Evolutionary conservation across 1,140 invertebrate species (phyloP), one percentile per base, ranked within the genome.

Genomic region (Pseudomyrmex concolor): DNA sequence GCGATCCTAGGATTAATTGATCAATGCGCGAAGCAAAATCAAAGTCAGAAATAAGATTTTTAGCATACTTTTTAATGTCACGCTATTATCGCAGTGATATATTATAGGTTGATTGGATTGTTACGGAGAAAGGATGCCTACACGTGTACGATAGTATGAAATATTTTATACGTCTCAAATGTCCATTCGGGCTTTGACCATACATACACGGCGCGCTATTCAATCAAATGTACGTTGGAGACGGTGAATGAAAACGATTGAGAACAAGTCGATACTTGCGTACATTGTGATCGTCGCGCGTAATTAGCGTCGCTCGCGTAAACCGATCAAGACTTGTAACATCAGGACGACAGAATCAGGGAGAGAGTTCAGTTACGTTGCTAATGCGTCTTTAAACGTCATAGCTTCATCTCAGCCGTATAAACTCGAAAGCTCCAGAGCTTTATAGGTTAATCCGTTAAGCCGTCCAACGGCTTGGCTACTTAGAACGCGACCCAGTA

Each of bases 401-500:
- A 80, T 59, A 78, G 43, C 64, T 78, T 59, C 54, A 70, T 70
- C 19, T 70, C 51, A 80, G n/a, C 64, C 76, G n/a, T 25, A 34
- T 59, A 71, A 78, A 80, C 76, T 77, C 55, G 2, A 8, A n/a
- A 19, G 54, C 55, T 45, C 51, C 22, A 13, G 55, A 34, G 67
- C 64, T 68, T 83, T 55, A 25, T 50, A 48, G 19, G 13, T 45
- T 83, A 77, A 77, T 83, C 72, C 22, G 51, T n/a, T 77, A 66
- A 83, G 73, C 71, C 43, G 54, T 15, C 66, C 76, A 80, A 71
- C 55, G 76, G 76, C 34, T 78, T 70, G 43, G 45, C 76, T 80
- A 83, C 72, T 83, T 83, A 83, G 59, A 83, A 83, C 51, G 15
- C 43, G 43, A 83, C 34, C 51, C 81, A 66, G n/a, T 51, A 83